Evolutionary conservation across 53 echinoderm and acorn worm species (phyloP), one percentile per base, ranked within the genome.

Genomic region (Temnopleurus reevesii): DNA sequence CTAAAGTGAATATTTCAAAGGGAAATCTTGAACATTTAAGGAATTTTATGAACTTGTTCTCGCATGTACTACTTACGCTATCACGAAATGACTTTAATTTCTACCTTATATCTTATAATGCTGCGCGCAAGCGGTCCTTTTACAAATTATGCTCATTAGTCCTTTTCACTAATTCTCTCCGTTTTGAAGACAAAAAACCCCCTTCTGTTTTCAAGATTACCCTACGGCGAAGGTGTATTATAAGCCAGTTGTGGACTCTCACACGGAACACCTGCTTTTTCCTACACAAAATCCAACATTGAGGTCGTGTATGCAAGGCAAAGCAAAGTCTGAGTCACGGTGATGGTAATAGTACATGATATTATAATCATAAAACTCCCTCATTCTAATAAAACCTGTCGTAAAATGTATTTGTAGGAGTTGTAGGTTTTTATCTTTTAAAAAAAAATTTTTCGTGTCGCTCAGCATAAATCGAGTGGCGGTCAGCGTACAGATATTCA

Each of bases 241-340:
- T 79, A 56, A 54, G 55, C 83, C 3, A 35, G 24, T 17, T 55
- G 17, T 34, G 83, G n/a, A 56, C 83, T 53, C 49, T 34, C 53
- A 25, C n/a, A 59, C 15, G 31, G 31, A 83, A 35, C 83, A 83
- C 83, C 83, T 83, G 83, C 83, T 12, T 55, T 59, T 51, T 2
- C 55, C 30, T 18, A 38, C 27, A 79, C 19, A 30, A 49, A 47
- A n/a, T 10, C 13, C 27, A 47, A 79, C 49, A 79, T 79, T 79
- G 51, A 79, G 79, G 46, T 49, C 9, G 23, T 71, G 41, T 71
- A 66, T 71, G 13, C n/a, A 15, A 71, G 41, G 71, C 71, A 27
- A 71, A 41, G 38, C 41, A 43, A 71, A 71, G 71, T 38, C 71
- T 71, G 71, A 71, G 71, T 71, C 71, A 71, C n/a, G n/a, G n/a